These are phyloP conservation scores for Drosophila gaucha DNA, from an alignment of 2,888 invertebrate species.

Conservation along the genomic window DNA sequence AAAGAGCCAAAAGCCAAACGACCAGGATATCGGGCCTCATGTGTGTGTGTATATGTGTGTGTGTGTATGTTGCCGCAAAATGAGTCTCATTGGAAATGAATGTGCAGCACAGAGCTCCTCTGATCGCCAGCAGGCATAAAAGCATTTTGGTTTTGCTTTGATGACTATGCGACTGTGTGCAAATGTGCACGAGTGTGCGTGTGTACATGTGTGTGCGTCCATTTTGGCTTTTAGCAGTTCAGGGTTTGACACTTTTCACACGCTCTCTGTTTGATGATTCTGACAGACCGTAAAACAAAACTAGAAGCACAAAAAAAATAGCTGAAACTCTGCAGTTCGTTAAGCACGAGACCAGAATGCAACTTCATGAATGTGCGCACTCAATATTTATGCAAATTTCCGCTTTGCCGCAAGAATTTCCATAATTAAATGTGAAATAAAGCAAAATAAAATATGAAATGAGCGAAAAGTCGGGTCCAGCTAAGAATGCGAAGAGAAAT, in stretches of 20 bases:
- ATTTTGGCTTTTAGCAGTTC: conserved; percentile 55
- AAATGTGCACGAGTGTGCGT: conserved; percentile 6
- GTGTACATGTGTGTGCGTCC: conserved; percentile 19
- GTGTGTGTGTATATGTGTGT: no score
- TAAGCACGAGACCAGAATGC: conserved; percentile 12
- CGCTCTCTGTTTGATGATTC: conserved; percentile 14
- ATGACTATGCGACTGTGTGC: conserved; percentile 34
- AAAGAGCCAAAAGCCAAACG: conserved; percentile 68
- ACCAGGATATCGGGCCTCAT: conserved; percentile 37
- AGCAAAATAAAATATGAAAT: conserved; percentile 36
- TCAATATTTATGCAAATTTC: conserved; percentile 73
- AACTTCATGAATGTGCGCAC: conserved; percentile 46
- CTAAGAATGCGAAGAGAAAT: conserved; percentile 30
- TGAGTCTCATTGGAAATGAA: conserved; percentile 79
- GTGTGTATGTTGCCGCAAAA: conserved; percentile 74
- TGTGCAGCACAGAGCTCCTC: conserved; percentile 24
- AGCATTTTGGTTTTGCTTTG: conserved; percentile 72
- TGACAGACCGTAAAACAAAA: conserved; percentile 6
- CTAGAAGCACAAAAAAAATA: conserved; percentile 2
- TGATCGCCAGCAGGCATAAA: conserved; percentile 56
- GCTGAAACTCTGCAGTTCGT: conserved; percentile 15
- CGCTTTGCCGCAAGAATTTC: conserved; percentile 60
- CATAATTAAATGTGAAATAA: conserved; percentile 69
- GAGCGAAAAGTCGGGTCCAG: conserved; percentile 22
- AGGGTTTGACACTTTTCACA: conserved; percentile 36